A percentile compares a stretch with the other conserved stretches of the same genome.
These are phyloP conservation scores for Arctia plantaginis DNA, from an alignment of 2,888 invertebrate species.

Conservation along the genomic window DNA sequence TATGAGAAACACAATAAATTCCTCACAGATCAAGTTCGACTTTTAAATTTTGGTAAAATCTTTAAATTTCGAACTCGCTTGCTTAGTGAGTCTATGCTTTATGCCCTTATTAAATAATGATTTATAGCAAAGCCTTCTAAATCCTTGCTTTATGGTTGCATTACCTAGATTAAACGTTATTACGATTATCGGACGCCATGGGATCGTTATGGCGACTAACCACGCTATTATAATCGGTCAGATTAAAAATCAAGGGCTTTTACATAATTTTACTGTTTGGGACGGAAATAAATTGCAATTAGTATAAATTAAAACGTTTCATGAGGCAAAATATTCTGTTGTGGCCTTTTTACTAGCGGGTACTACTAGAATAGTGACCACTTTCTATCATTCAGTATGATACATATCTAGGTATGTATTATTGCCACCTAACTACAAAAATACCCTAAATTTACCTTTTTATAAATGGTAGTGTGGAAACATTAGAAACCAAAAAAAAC, in stretches of 20 bases:
- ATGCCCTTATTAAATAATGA: background rate
- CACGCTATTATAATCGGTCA: slow-evolving; percentile 33
- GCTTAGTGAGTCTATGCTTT: background rate
- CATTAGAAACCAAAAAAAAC: background rate
- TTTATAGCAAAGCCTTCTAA: slow-evolving; percentile 43
- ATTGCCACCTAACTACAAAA: background rate
- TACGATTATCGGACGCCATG: slow-evolving; percentile 43
- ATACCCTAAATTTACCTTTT: background rate
- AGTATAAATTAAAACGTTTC: slow-evolving; percentile 1
- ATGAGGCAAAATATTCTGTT: background rate
- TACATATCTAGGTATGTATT: background rate
- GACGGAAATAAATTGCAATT: slow-evolving; percentile 5
- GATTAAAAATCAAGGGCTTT: slow-evolving; percentile 5
- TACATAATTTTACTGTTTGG: slow-evolving; percentile 4
- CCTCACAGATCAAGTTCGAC: too few relatives aligned
- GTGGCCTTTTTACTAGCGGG: background rate
- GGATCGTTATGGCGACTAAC: slow-evolving; percentile 37
- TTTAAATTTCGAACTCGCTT: background rate
- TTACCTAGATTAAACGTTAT: slow-evolving; percentile 53
- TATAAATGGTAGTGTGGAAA: background rate
- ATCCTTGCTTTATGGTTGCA: slow-evolving; percentile 49
- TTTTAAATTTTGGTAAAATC: background rate
- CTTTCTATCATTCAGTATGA: background rate
- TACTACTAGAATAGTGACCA: background rate
- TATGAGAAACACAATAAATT: background rate